These are phyloP conservation scores for Eueremaeus valkanovi DNA, from an alignment of 2,888 invertebrate species.

Conservation along the genomic window DNA sequence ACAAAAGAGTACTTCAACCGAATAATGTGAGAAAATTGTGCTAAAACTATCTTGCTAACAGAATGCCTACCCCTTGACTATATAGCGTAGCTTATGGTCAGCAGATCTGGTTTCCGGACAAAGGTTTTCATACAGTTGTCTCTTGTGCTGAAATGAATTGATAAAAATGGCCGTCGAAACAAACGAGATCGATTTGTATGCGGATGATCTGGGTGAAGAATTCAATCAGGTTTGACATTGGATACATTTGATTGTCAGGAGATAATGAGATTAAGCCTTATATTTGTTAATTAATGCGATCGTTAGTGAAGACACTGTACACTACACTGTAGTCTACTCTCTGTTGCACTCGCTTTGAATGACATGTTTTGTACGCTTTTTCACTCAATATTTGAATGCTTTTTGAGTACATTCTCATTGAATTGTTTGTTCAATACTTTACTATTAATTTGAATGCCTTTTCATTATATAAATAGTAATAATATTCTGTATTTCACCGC, in stretches of 20 bases:
- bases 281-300: background rate
- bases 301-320: background rate
- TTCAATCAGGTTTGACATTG: slow-evolving; percentile 67
- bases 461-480: background rate
- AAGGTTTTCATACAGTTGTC: background rate
- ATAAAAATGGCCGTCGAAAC: slow-evolving; percentile 65
- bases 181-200: slow-evolving; percentile 94
- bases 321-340: too few species aligned
- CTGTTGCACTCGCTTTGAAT: background rate
- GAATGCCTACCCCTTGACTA: background rate
- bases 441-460: background rate
- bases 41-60: too few species aligned
- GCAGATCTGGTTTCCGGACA: background rate
- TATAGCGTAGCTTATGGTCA: background rate
- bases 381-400: background rate
- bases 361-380: background rate
- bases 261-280: background rate
- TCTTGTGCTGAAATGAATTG: background rate
- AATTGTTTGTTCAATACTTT: background rate
- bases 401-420: background rate
- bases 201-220: slow-evolving; percentile 92
- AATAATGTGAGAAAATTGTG: too few species aligned
- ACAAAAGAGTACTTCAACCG: too few species aligned
- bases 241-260: too few species aligned
- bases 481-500: slow-evolving; percentile 17